Base-by-base conservation (phyloP, 2,113 vertebrate genomes). In the Anoplopoma fimbria region DNA sequence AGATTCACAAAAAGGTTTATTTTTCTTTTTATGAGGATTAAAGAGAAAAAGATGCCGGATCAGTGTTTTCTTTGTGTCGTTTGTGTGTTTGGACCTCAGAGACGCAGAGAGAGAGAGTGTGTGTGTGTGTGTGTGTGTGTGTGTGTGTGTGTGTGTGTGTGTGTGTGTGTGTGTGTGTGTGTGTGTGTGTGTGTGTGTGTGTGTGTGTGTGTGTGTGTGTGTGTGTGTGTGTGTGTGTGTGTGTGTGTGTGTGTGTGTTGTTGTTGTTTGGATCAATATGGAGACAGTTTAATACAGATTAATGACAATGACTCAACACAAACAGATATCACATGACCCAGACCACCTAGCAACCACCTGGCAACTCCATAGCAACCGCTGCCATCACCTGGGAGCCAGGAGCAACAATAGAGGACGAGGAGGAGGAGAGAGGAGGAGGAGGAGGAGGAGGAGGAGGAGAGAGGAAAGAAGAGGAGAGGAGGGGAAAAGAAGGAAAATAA, bases 331-430 rank as follows among this genome's bases (percentile, higher is more conserved):
- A 81, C 25, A 14, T 81, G 69, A 81, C 78, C 19, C 36, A 25
- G 19, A 58, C 36, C 51, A 38, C 77, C 65, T 69, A 61, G 76
- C 53, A 78, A 69, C 76, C 65, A 61, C 38, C 40, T 19, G 4
- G 53, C 12, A 75, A 61, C 72, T 10, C 79, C 72, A 82, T 75
- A 62, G 79, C 71, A 75, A 75, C 79, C 55, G 13, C 14, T 8
- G 47, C 27, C 4, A 33, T 25, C 64, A 62, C 71, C 42, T 62
- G 63, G 64, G n/a, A 60, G 13, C 55, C 12, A 40, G 1, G 36
- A 27, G n/a, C n/a, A n/a, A n/a, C n/a, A n/a, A n/a, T n/a, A 14
- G 53, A 51, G 23, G 70, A 31, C 5, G 1, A 49, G 3, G 27
- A 19, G 12, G 17, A 14, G 0, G 4, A 36, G 29, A 3, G 36